Base-by-base conservation (phyloP, 2,113 vertebrate genomes). In the Podarcis cretensis region DNA sequence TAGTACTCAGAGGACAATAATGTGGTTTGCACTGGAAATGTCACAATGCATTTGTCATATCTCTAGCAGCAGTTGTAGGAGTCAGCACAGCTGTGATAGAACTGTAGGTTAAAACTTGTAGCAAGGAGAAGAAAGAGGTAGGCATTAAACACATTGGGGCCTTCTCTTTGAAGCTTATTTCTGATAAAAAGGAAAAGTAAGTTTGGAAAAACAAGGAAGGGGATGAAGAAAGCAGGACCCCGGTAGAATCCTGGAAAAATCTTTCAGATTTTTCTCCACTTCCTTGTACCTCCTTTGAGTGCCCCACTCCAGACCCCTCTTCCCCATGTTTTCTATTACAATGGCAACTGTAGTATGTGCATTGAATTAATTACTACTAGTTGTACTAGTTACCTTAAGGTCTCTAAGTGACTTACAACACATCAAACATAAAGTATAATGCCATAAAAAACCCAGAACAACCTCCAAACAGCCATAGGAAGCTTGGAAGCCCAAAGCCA, bases 1-100 rank as follows among this genome's bases (percentile, higher is more conserved):
- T 93, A 96, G 90, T 90, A 89, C 87, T 91, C 86, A 75, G 91
- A 96, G 91, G 94, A 93, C 92, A 92, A 94, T 93, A 95, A 95
- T 91, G 89, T 93, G 93, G 95, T 95, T 96, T 97, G 89, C 88
- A 84, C 87, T 87, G 90, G 71, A 87, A 92, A 94, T 95, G 95
- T 96, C 95, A 97, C 87, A 95, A 93, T 90, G 87, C 89, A 95
- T 96, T 95, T 95, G 87, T 95, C 94, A 94, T 94, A 94, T 96
- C 91, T 93, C 96, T 95, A 90, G 89, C 94, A 66, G 86, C 89
- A 66, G 83, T 54, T 77, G 32, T 92, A 81, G n/a, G 81, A 54
- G 89, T 95, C 18, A 89, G 86, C 92, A 82, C 2, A 81, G 93
- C 85, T 92, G 95, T 95, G 95, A 97, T 86, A 94, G 94, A 88